Base-by-base conservation (phyloP, 92 coral and sea anemone genomes). In the Hydrozoanthus gracilis region DNA sequence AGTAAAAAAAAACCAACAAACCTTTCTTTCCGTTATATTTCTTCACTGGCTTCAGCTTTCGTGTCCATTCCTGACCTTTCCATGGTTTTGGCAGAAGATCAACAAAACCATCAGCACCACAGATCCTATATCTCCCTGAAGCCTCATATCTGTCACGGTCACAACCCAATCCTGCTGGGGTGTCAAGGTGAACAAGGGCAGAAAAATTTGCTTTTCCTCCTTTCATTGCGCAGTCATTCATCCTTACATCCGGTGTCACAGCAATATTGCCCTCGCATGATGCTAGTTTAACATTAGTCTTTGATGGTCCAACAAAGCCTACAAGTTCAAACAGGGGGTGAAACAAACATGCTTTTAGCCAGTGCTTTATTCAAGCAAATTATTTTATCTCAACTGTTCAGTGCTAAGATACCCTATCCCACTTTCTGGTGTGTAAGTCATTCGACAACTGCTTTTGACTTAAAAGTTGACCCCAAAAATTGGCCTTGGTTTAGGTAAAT, bases 111-210 rank as follows among this genome's bases (percentile, higher is more conserved):
- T 90, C 90, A 4, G 93, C 95, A 17, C 96, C 98, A 85, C 99
- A 97, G 80, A 97, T 65, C 52, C 91, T 89, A 90, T 72, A 95
- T 60, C 88, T 51, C 51, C 92, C 98, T 20, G 99, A 97, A 0
- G 98, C 98, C 56, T 91, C 95, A 55, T 92, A 97, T 4, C 88
- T 79, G 54, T 95, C 95, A 0, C 99, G 92, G 83, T 97, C 99
- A 84, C 99, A 97, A 17, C 95, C 98, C 83, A 83, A 93, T 8
- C 92, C 94, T 10, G 93, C 88, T 1, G 44, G 56, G n/a, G 94
- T 94, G 46, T 87, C 83, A 90, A 97, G 51, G 46, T 69, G 76
- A 56, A 97, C 92, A 35, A 79, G 16, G 8, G 98, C 98, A 45
- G 95, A 85, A 82, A 92, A 92, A 14, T 92, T 87, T 4, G 95